These are phyloP conservation scores for Trinectes maculatus DNA, from an alignment of 2,113 vertebrate species.

Conservation along the genomic window DNA sequence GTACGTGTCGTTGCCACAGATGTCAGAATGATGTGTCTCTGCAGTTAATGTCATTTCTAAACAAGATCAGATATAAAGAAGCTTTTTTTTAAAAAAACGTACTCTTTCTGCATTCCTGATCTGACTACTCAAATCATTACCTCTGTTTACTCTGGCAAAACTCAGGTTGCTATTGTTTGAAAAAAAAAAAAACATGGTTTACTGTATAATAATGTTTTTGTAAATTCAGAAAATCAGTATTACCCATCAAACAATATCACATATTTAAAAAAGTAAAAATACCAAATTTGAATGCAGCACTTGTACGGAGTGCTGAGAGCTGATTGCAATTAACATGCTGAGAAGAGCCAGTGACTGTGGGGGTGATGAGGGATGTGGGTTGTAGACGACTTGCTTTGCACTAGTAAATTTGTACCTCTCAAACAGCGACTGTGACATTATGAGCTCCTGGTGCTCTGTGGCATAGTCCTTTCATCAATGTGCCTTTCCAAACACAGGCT, in stretches of 20 bases:
- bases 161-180: no score
- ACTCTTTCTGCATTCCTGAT: not conserved
- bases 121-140: not conserved
- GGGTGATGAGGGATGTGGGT: not conserved
- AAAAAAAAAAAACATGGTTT: no score
- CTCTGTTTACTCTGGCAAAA: not conserved
- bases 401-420: no score
- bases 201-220: no score
- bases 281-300: not conserved
- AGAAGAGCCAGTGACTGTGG: not conserved
- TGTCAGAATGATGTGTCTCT: not conserved
- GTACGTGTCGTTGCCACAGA: not conserved
- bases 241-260: no score
- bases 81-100: conserved; percentile 3
- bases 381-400: not conserved
- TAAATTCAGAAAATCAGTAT: no score
- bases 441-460: conserved; percentile 2
- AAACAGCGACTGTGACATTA: not conserved
- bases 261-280: no score
- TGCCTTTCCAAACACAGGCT: conserved; percentile 16
- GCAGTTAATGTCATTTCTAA: not conserved
- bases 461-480: conserved; percentile 1
- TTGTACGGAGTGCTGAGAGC: not conserved
- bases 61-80: not conserved
- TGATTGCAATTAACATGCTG: conserved; percentile 1